Base-by-base conservation (phyloP, 2,888 invertebrate species). In the Conomelus anceps region DNA sequence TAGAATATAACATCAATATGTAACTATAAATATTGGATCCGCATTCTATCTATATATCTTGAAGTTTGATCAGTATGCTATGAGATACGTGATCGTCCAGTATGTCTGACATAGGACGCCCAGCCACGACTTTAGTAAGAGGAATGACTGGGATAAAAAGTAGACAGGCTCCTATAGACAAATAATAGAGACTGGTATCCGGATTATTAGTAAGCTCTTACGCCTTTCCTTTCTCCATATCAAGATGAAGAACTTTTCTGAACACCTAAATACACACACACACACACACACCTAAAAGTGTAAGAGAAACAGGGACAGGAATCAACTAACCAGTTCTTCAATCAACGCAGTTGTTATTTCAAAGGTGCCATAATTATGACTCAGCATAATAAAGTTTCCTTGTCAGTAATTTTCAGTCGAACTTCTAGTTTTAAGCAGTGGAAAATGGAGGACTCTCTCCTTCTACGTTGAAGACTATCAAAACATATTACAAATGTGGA, bases 291-390 rank as follows among this genome's bases (percentile, higher is more conserved):
- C 63, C n/a, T 63, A 63, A 63, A 63, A n/a, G 63, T 63, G 63
- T 63, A 63, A 63, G 63, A 63, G 63, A 63, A 63, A 63, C n/a
- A n/a, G 63, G 63, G 88, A 63, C 63, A 23, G 41, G 88, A 88
- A 88, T 88, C 88, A 88, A 88, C 63, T 88, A 88, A 88, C 22
- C 88, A 23, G 88, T 41, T 41, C 88, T 63, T 63, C 63, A 63
- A 63, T 63, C 63, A 63, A 63, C 63, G 63, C 63, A 63, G 63
- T 63, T 63, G 63, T 63, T 63, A 63, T n/a, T n/a, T 63, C 63
- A 63, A 63, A 63, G 63, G 63, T 63, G 63, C 63, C 63, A 63
- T 13, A 63, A 63, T 63, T 63, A 63, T 63, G 63, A 63, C 63
- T 63, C 63, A 63, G 63, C 63, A 63, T 63, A n/a, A 63, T 63